phyloP scores from a whole-genome alignment of 1,140 invertebrate genomes.

The Trichomalopsis sarcophagae region DNA sequence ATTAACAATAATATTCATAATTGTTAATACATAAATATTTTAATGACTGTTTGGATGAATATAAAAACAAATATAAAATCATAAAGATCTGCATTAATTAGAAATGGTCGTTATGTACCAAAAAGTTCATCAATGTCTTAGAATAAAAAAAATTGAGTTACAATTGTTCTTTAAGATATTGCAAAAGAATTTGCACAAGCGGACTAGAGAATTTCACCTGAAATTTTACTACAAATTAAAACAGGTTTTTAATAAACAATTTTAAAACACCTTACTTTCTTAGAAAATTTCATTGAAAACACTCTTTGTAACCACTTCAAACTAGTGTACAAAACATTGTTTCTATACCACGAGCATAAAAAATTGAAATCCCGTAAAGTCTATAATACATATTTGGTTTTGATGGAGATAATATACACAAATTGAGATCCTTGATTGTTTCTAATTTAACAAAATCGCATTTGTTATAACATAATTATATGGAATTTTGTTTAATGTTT shows the following conservation, averaged over 20 bases:
- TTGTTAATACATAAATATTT: slow-evolving; percentile 39
- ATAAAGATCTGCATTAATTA: not conserved
- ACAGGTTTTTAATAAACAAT: not conserved
- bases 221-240: slow-evolving; percentile 2
- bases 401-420: not conserved
- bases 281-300: not conserved
- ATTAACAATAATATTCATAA: slow-evolving; percentile 42
- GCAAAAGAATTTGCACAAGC: not conserved
- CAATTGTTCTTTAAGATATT: not conserved
- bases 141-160: not conserved
- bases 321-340: not conserved
- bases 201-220: slow-evolving; percentile 14
- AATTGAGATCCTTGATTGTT: not conserved
- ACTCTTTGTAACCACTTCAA: not conserved
- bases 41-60: not conserved
- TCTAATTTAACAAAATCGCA: not conserved
- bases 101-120: not conserved
- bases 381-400: slow-evolving; percentile 5
- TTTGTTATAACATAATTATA: not conserved
- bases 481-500: not conserved
- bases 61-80: slow-evolving; percentile 9
- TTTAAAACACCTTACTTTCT: not conserved
- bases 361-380: not conserved
- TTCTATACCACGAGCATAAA: not conserved
- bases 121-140: not conserved